Percentiles rank a stretch among this genome's conserved stretches.
Evolutionary conservation across 2,113 vertebrate genomes (phyloP).

Genomic region (Turdus rufiventris): DNA sequence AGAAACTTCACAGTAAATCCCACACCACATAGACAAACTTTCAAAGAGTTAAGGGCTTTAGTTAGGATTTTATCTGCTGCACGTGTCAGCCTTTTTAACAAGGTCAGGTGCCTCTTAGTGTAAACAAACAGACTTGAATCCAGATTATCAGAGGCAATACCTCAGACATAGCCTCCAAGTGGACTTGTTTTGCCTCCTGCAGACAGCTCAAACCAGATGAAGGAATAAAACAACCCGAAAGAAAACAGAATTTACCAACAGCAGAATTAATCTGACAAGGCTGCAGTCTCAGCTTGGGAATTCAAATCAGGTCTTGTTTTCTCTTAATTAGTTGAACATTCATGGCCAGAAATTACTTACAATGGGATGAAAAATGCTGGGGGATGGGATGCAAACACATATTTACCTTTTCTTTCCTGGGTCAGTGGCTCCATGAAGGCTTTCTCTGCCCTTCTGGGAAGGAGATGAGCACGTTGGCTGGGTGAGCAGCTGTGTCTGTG

Average conservation of each 20-base stretch:
- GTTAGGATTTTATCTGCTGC: not conserved
- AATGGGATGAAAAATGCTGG: not conserved
- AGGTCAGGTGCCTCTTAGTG: not conserved
- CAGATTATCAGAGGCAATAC: not conserved
- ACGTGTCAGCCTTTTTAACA: not conserved
- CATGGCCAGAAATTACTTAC: not conserved
- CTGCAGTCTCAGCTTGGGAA: not conserved
- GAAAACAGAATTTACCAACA: not conserved
- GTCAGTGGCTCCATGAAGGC: not conserved
- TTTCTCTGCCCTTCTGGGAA: not conserved
- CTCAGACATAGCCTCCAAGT: not conserved
- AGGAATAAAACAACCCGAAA: not conserved
- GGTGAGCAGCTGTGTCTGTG: not conserved
- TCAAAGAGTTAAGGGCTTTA: not conserved
- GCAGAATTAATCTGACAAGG: not conserved
- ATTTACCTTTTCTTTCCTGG: not conserved
- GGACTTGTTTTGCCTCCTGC: not conserved
- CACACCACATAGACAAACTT: not conserved
- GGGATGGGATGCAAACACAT: not conserved
- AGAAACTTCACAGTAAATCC: not conserved
- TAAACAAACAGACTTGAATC: not conserved
- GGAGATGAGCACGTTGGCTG: rapidly evolving
- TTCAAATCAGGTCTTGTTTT: not conserved
- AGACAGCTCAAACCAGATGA: not conserved
- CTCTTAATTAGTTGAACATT: not conserved